Evolutionary conservation across 64 coral and sea anemone genomes (phyloP), one percentile per base, ranked within the genome.

Genomic region (Exaiptasia diaphana): DNA sequence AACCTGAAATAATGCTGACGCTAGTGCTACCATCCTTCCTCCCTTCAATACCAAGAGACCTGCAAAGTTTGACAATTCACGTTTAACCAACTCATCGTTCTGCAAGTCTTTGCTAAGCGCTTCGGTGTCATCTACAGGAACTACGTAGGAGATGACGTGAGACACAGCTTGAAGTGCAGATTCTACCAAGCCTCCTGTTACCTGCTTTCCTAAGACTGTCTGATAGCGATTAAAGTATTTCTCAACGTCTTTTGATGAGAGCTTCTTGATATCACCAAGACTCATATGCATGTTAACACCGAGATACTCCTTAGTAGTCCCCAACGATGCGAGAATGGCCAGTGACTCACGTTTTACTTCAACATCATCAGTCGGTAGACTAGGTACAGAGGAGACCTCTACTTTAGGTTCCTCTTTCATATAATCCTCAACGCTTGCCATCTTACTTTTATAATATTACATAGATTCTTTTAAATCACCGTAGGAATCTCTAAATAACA

Each of bases 401-500:
- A 10, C 28, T 48, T 49, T 56, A 4, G 21, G 50, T 15, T 77
- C 36, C 13, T 52, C 42, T 13, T 77, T 50, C 27, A 78, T 78
- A 57, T 78, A 78, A 58, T 78, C 74, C 43, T 78, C 74, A 59
- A 78, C 38, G 52, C 10, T 78, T 58, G 50, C 0, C 46, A 55
- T 78, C 50, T 53, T 55, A 21, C 49, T 52, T 52, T 52, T 52
- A n/a, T 52, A 52, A 52, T 10, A 12, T 12, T 10, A 52, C 49
- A 12, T 12, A 52, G 49, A 52, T 52, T 10, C n/a, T 56, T 78
- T 78, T 34, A 56, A 56, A 78, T 78, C 53, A 11, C 46, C 57
- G 75, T 0, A 14, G 75, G 75, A 78, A 78, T 78, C 75, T 78
- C 79, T 68, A 82, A 17, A 82, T 68, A 67, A 50, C 12, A 33